Percentiles rank a stretch among this genome's conserved stretches.
Evolutionary conservation across 2,113 vertebrate genomes (phyloP).

Genomic region (Apistogramma diplotaenia): DNA sequence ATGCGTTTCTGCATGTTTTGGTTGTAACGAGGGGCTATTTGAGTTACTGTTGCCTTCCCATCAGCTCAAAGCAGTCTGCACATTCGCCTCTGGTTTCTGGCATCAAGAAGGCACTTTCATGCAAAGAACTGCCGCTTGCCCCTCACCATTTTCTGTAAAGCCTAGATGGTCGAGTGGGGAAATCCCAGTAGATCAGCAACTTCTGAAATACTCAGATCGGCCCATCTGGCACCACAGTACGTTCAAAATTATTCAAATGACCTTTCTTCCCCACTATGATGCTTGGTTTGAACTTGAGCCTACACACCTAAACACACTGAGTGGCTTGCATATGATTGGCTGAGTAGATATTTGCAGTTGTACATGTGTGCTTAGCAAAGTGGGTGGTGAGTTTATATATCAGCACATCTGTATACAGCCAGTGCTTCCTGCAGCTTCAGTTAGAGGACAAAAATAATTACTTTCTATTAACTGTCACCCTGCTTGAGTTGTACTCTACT

Average conservation of each 20-base stretch:
- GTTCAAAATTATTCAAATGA: not conserved
- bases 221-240: fast-evolving
- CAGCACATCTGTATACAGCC: no score
- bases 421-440: not conserved
- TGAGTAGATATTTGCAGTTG: no score
- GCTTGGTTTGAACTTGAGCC: not conserved
- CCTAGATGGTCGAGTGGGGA: not conserved
- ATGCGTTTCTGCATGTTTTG: not conserved
- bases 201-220: not conserved
- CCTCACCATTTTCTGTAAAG: not conserved
- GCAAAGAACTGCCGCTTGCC: not conserved
- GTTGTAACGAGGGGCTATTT: not conserved
- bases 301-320: no score
- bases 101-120: not conserved
- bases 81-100: fast-evolving
- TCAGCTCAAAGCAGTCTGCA: not conserved
- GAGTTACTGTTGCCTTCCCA: not conserved
- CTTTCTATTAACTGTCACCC: not conserved
- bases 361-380: not conserved
- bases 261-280: not conserved
- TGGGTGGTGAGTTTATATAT: no score
- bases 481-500: not conserved
- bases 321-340: not conserved
- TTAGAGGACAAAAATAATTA: not conserved
- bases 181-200: not conserved